Evolutionary conservation across 2,113 vertebrate species (phyloP), one percentile per base, ranked within the genome.

Genomic region (Sebastes schlegelii): DNA sequence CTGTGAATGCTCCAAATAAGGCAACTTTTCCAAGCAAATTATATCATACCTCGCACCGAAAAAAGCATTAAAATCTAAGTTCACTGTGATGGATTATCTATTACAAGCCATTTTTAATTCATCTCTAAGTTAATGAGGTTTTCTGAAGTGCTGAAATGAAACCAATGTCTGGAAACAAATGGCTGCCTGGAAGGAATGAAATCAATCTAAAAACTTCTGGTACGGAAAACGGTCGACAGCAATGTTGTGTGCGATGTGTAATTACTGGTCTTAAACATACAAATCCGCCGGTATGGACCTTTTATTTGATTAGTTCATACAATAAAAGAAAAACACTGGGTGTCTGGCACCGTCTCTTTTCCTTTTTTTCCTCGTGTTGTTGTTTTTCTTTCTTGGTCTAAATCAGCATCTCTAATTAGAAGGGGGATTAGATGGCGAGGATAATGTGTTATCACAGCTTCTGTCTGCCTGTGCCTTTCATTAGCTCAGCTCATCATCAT

Each of bases 331-430:
- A 79, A 63, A 26, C 21, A 1, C 23, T 51, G 67, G n/a, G 12
- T 68, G 74, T 57, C 64, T 76, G 49, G 52, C 14, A 14, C 46
- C 68, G 26, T 61, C 12, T 79, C 5, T 10, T 60, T 26, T 26
- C 21, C 13, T 79, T 69, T 77, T 77, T 77, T 77, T 40, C 1
- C 26, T 49, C 46, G 52, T 73, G 73, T 63, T 79, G n/a, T 76
- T 90, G 42, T 80, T 90, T 48, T 85, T 75, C 72, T 75, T 69
- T 34, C 63, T 68, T 23, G 17, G 40, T 80, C 74, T 83, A 83
- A 85, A 61, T 62, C 80, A 68, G 83, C 49, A 68, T 85, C 79
- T 89, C 82, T 92, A 92, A 93, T 93, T 90, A 93, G 84, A 85
- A 74, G 16, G 17, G 75, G 85, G 91, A 91, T 91, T 88, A 92